These are phyloP conservation scores for Anagyrus pseudococci DNA, from an alignment of 2,888 invertebrate genomes.

Conservation along the genomic window DNA sequence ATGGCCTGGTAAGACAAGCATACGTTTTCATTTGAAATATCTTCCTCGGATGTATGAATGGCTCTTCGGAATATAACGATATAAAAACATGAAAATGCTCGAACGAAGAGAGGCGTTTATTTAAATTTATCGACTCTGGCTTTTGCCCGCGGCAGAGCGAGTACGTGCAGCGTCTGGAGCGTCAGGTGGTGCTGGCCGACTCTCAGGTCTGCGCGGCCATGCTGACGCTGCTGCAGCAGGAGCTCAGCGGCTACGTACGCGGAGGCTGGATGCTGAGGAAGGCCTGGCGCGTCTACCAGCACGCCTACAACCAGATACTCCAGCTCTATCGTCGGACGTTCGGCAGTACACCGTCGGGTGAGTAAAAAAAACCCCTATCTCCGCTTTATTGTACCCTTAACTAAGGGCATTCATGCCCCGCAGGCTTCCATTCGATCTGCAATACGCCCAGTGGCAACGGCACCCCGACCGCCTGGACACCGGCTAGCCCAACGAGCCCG, in stretches of 20 bases:
- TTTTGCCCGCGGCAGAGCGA: constrained; percentile 49
- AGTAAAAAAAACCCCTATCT: constrained; percentile 10
- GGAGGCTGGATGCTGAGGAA: constrained; percentile 74
- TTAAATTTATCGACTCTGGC: too few relatives aligned
- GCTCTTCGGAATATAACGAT: too few relatives aligned
- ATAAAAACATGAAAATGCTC: too few relatives aligned
- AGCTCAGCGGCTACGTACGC: constrained; percentile 69
- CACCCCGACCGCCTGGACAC: constrained; percentile 45
- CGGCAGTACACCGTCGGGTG: constrained; percentile 55
- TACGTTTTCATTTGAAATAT: too few relatives aligned
- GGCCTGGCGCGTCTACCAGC: constrained; percentile 75
- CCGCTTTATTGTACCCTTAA: neutral
- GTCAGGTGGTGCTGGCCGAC: constrained; percentile 73
- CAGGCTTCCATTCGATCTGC: constrained; percentile 43
- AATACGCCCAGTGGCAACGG: constrained; percentile 39
- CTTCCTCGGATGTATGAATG: too few relatives aligned
- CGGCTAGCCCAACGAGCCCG: constrained; percentile 47
- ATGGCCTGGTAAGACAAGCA: too few relatives aligned
- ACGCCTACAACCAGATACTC: constrained; percentile 67
- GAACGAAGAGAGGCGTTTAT: too few relatives aligned
- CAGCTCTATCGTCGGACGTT: constrained; percentile 65
- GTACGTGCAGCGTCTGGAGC: constrained; percentile 63
- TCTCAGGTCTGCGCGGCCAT: constrained; percentile 71
- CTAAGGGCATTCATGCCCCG: neutral
- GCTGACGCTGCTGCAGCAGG: constrained; percentile 71